Evolutionary conservation across 2,888 invertebrate genomes (phyloP).

Genomic region (Sinodicranocentrus sp.): DNA sequence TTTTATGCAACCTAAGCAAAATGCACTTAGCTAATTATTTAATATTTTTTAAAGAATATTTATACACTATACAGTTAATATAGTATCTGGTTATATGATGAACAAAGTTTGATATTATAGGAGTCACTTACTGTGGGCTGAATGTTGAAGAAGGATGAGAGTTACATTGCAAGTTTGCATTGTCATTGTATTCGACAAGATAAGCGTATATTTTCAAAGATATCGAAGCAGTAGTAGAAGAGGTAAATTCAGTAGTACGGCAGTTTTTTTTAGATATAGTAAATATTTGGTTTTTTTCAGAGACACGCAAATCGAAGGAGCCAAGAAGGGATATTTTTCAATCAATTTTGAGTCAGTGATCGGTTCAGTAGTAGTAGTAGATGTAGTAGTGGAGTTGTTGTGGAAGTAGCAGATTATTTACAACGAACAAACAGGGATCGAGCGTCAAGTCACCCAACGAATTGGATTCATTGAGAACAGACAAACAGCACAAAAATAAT

Average conservation of each 20-base stretch:
- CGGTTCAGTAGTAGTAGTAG: slow-evolving; percentile 65
- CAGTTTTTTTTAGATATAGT: slow-evolving; percentile 2
- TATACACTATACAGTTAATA: not conserved
- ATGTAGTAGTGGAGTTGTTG: slow-evolving; percentile 38
- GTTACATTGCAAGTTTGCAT: slow-evolving; percentile 55
- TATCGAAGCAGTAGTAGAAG: slow-evolving; percentile 40
- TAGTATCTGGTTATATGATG: not conserved
- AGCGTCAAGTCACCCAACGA: slow-evolving; percentile 63
- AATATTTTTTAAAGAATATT: too few relatives aligned
- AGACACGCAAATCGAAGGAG: slow-evolving; percentile 43
- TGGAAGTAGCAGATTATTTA: slow-evolving; percentile 21
- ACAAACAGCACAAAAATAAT: slow-evolving; percentile 59
- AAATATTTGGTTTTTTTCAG: slow-evolving; percentile 29
- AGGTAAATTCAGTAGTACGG: slow-evolving; percentile 35
- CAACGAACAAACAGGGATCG: slow-evolving; percentile 34
- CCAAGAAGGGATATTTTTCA: slow-evolving; percentile 54
- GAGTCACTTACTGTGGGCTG: slow-evolving; percentile 76
- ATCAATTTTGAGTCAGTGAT: slow-evolving; percentile 58
- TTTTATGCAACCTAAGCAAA: too few relatives aligned
- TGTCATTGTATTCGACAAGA: slow-evolving; percentile 20
- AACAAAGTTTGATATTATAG: slow-evolving; percentile 33
- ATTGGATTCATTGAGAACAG: slow-evolving; percentile 31
- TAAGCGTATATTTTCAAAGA: slow-evolving; percentile 20
- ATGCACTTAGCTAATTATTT: too few relatives aligned
- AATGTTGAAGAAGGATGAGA: slow-evolving; percentile 62